Evolutionary conservation across 1,140 invertebrate species (phyloP).

Genomic region (Formica selysi): DNA sequence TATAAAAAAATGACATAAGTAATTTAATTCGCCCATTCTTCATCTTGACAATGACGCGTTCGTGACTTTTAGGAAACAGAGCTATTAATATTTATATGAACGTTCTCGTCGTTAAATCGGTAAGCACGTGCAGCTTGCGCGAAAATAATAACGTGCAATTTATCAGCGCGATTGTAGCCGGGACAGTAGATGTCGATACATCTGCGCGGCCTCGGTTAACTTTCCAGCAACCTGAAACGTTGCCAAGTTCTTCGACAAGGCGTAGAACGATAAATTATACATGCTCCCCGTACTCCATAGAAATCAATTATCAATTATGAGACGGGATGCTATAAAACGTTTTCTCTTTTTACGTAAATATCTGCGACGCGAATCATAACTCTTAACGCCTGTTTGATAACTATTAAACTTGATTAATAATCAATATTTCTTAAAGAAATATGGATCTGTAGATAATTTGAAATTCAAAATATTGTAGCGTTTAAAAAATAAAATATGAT

Average conservation of each 20-base stretch:
- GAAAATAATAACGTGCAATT: constrained; percentile 73
- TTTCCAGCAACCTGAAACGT: constrained; percentile 73
- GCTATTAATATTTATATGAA: constrained; percentile 49
- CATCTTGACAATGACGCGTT: background rate
- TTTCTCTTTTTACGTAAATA: constrained; percentile 21
- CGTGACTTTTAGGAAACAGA: constrained; percentile 8
- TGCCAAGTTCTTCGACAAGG: constrained; percentile 70
- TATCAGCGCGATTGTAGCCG: constrained; percentile 68
- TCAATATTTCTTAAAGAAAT: background rate
- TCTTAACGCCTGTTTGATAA: constrained; percentile 3
- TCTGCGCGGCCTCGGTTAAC: constrained; percentile 68
- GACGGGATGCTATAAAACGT: constrained; percentile 16
- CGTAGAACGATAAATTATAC: constrained; percentile 70
- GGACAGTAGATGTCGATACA: constrained; percentile 70
- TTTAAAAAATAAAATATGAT: no score
- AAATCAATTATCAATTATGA: constrained; percentile 73
- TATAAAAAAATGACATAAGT: background rate
- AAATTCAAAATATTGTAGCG: no score
- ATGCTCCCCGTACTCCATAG: constrained; percentile 26
- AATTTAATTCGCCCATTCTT: constrained; percentile 13
- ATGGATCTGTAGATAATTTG: background rate
- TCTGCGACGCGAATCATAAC: background rate
- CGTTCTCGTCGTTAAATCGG: constrained; percentile 48
- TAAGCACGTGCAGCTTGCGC: constrained; percentile 52
- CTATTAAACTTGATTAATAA: constrained; percentile 31